A percentile compares a stretch with the other conserved stretches of the same genome.
phyloP scores from a whole-genome alignment of 2,888 invertebrate genomes.

The Flexamia atlantica region DNA sequence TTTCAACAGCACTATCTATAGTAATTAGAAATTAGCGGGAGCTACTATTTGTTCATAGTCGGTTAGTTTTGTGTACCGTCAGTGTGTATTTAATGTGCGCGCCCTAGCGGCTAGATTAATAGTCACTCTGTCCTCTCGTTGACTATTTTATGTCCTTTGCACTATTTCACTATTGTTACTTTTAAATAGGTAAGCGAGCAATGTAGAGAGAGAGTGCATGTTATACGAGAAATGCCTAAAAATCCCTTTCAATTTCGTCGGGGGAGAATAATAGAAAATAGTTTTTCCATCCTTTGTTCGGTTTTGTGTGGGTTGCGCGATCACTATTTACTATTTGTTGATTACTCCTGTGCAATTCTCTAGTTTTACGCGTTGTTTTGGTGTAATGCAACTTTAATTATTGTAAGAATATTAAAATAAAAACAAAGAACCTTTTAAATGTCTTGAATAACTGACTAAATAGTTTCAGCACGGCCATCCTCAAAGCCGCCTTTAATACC shows the following conservation, averaged over 20 bases:
- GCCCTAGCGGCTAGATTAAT: slow-evolving; percentile 42
- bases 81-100: slow-evolving; percentile 23
- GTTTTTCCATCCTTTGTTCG: slow-evolving; percentile 31
- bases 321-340: slow-evolving; percentile 15
- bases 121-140: slow-evolving; percentile 25
- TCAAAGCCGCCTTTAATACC: no score
- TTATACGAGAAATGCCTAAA: slow-evolving; percentile 12
- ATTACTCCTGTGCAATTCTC: not conserved
- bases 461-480: no score
- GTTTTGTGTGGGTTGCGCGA: not conserved
- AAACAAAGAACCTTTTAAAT: no score
- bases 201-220: slow-evolving; percentile 16
- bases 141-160: slow-evolving; percentile 28
- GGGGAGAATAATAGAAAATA: slow-evolving; percentile 2
- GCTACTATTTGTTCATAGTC: slow-evolving; percentile 50
- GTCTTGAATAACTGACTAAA: no score
- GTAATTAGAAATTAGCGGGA: slow-evolving; percentile 55
- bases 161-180: slow-evolving; percentile 39
- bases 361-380: not conserved
- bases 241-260: slow-evolving; percentile 26
- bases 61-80: slow-evolving; percentile 53
- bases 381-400: no score
- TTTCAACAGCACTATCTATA: slow-evolving; percentile 56
- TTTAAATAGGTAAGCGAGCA: not conserved
- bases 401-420: no score